These are phyloP conservation scores for Dynastes hyllus DNA, from an alignment of 2,888 invertebrate species.

Conservation along the genomic window DNA sequence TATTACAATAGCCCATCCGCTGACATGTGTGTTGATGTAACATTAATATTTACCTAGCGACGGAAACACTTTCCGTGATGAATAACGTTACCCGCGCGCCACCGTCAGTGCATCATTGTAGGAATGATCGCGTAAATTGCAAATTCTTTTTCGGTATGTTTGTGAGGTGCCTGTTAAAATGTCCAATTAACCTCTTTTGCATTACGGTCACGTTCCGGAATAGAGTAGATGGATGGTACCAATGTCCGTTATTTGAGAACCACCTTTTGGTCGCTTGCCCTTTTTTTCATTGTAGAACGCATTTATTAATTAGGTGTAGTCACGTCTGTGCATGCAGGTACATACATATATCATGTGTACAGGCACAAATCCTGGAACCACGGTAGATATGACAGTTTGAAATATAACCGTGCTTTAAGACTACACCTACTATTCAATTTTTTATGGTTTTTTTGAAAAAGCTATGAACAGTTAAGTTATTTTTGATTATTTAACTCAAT, in stretches of 20 bases:
- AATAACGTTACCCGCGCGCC: slow-evolving; percentile 13
- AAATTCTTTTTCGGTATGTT: slow-evolving; percentile 34
- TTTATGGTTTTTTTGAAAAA: too few species aligned
- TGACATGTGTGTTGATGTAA: slow-evolving; percentile 43
- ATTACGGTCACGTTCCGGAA: slow-evolving; percentile 27
- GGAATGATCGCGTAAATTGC: slow-evolving; percentile 25
- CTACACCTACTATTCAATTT: too few species aligned
- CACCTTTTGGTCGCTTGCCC: neutral
- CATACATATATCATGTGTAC: too few species aligned
- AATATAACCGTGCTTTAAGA: too few species aligned
- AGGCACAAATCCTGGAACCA: too few species aligned
- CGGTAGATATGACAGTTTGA: too few species aligned
- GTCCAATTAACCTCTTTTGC: slow-evolving; percentile 36
- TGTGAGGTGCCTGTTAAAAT: slow-evolving; percentile 33
- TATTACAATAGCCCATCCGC: slow-evolving; percentile 10
- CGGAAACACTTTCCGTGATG: slow-evolving; percentile 37
- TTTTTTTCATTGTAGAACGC: neutral
- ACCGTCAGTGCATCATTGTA: neutral
- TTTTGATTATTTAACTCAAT: too few species aligned
- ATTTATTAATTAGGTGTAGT: too few species aligned
- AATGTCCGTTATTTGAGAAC: slow-evolving; percentile 20
- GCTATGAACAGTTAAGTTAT: too few species aligned
- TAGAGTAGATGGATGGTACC: slow-evolving; percentile 22
- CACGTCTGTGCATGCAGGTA: too few species aligned
- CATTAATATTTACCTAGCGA: slow-evolving; percentile 42